A percentile compares a stretch with the other conserved stretches of the same genome.
Evolutionary conservation across 2,888 invertebrate species (phyloP).

Genomic region (Cephus runcator): DNA sequence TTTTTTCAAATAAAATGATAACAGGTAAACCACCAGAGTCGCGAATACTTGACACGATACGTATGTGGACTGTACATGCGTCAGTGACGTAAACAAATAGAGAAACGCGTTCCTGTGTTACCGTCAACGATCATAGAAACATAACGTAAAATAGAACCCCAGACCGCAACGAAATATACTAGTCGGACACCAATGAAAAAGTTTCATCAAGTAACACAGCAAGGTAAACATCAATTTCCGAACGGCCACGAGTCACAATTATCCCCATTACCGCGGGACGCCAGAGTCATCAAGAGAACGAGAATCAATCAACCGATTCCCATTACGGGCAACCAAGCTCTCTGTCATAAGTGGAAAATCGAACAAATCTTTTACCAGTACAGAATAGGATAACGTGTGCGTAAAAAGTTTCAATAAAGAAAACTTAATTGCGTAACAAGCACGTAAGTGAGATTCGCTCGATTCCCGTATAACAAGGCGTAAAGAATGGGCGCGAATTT

Average conservation of each 20-base stretch:
- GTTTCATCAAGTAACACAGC: neutral
- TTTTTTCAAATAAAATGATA: neutral
- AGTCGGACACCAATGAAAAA: neutral
- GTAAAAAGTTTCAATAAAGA: neutral
- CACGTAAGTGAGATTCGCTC: neutral
- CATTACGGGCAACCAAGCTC: neutral
- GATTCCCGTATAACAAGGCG: neutral
- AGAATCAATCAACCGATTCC: neutral
- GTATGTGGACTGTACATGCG: neutral
- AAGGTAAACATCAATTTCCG: neutral
- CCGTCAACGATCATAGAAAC: neutral
- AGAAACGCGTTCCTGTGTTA: neutral
- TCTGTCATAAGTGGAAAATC: neutral
- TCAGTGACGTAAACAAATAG: neutral
- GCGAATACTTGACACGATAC: neutral
- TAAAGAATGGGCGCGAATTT: neutral
- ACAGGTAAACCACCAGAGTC: neutral
- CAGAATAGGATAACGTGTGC: neutral
- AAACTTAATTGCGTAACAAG: neutral
- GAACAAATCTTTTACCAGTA: neutral
- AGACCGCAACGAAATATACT: neutral
- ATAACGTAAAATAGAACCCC: neutral
- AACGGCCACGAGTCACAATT: neutral
- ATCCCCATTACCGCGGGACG: neutral
- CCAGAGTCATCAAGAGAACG: neutral